A percentile compares a stretch with the other conserved stretches of the same genome.
phyloP scores from a whole-genome alignment of 2,113 vertebrate species.

The Danionella cerebrum region DNA sequence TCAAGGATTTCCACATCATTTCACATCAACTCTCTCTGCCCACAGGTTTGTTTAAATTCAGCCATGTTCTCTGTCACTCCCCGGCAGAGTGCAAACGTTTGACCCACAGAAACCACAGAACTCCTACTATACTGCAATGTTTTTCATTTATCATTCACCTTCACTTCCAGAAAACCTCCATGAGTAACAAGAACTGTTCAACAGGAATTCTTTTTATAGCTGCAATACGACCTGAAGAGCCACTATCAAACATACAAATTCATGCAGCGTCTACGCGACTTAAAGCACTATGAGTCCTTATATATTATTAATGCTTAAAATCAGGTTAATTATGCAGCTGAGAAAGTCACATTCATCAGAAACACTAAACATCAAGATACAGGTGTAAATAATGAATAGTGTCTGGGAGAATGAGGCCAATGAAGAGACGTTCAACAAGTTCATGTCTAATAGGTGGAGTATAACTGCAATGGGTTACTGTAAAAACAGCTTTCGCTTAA shows the following conservation, averaged over 20 bases:
- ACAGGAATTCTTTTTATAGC: not conserved
- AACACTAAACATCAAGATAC: not conserved
- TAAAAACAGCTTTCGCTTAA: too few relatives aligned
- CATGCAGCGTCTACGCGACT: not conserved
- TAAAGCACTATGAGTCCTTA: not conserved
- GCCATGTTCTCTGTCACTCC: not conserved
- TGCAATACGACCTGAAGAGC: not conserved
- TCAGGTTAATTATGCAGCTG: constrained; percentile 13
- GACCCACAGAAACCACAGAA: not conserved
- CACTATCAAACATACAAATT: not conserved
- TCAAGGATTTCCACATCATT: not conserved
- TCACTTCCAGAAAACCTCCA: not conserved
- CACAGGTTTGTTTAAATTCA: constrained; percentile 24
- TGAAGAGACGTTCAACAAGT: not conserved
- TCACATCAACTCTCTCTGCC: constrained; percentile 16
- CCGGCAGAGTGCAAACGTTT: not conserved
- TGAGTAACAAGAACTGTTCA: not conserved
- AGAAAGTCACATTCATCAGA: not conserved
- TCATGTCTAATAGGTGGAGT: too few relatives aligned
- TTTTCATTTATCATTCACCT: too few relatives aligned
- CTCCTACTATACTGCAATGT: not conserved
- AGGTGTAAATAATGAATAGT: constrained; percentile 11
- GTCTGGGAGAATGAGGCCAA: not conserved
- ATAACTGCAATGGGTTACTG: too few relatives aligned
- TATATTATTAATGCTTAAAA: constrained; percentile 8